Percentiles rank a stretch among this genome's conserved stretches.
Conservation (phyloP, 2,797 vertebrate species). For the Gymnothorax javanicus region DNA sequence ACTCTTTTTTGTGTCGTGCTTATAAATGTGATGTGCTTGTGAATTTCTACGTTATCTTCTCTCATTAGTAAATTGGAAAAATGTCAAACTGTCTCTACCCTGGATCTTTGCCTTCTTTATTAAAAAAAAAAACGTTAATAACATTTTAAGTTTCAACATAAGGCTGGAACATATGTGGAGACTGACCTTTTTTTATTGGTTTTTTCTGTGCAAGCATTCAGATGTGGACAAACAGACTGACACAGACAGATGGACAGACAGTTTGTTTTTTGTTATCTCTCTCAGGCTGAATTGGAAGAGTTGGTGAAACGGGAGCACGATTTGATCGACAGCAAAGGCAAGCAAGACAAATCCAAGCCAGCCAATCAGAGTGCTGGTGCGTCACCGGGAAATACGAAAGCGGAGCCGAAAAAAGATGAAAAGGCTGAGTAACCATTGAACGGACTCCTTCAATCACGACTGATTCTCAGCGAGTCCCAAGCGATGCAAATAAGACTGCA, state of each 20-base stretch:
- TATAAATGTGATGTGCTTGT: too few species aligned
- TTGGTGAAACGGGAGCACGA: constrained; percentile 80
- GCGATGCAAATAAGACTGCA: constrained; percentile 16
- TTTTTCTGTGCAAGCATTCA: too few species aligned
- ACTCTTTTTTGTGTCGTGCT: too few species aligned
- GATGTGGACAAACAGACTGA: neutral
- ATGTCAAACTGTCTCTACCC: too few species aligned
- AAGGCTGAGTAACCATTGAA: constrained; percentile 58
- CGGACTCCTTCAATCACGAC: neutral
- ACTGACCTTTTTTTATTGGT: too few species aligned
- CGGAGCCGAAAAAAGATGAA: constrained; percentile 50
- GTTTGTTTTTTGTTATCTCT: neutral
- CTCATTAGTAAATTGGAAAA: too few species aligned
- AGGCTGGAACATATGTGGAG: too few species aligned
- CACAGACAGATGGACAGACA: neutral
- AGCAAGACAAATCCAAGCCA: constrained; percentile 46
- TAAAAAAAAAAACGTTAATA: too few species aligned
- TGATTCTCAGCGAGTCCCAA: neutral
- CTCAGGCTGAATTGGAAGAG: constrained; percentile 83
- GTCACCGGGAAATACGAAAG: constrained; percentile 43
- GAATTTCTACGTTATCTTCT: too few species aligned
- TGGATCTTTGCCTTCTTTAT: too few species aligned
- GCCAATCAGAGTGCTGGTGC: constrained; percentile 46
- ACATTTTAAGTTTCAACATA: too few species aligned
- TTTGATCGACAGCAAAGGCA: constrained; percentile 72